phyloP scores from a whole-genome alignment of 2,797 vertebrate species.

The Paratrypauchen microcephalus region DNA sequence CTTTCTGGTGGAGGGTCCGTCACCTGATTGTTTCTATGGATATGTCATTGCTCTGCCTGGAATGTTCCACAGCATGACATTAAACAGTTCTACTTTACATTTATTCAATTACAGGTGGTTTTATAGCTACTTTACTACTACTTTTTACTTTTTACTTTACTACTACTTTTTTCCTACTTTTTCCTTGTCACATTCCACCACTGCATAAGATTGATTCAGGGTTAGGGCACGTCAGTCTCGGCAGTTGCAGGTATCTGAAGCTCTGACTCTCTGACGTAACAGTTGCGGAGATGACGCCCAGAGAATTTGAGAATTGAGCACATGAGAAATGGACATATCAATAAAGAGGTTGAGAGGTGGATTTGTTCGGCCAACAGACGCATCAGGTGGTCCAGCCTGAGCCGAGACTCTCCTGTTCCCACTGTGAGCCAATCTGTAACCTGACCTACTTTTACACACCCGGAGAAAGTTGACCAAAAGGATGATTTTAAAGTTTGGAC shows the following conservation, averaged over 20 bases:
- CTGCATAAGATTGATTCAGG: neutral
- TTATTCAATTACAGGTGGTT: no score
- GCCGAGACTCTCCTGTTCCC: neutral
- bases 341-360: neutral
- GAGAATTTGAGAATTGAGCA: neutral
- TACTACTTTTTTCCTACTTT: no score
- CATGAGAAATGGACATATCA: neutral
- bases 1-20: no score
- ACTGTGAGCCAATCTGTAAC: neutral
- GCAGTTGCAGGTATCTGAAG: neutral
- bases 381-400: constrained; percentile 1
- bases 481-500: neutral
- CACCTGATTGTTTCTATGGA: no score
- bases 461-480: neutral
- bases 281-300: neutral
- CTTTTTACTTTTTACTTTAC: no score
- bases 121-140: no score
- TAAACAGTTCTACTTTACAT: no score
- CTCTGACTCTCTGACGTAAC: neutral
- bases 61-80: no score
- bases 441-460: neutral
- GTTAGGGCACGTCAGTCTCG: neutral
- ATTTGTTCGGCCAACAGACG: constrained; percentile 4
- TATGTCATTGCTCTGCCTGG: no score
- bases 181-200: no score